Base-by-base conservation (phyloP, 2,888 invertebrate species). In the Polyommatus iphigenia region DNA sequence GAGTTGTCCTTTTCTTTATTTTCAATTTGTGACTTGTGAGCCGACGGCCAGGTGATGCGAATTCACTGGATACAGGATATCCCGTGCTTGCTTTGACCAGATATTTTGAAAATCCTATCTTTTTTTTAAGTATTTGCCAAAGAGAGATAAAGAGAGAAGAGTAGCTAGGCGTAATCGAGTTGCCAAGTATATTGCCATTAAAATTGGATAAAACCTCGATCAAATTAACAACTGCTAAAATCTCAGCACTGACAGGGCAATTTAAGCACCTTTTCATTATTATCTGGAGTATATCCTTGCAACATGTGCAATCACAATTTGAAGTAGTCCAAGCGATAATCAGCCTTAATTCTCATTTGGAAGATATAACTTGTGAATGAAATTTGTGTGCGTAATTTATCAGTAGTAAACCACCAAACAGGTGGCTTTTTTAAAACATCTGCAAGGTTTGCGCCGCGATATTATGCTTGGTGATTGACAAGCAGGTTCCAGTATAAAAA, bases 361-460 rank as follows among this genome's bases (percentile, higher is more conserved):
- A 72, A 20, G 10, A 18, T 71, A n/a, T 72, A 67, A 24, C 15
- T 6, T 3, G 15, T 67, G 29, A 67, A 29, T 67, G 29, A 67
- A 32, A 18, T 29, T 67, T 15, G 67, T 29, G 29, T 67, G 29
- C 29, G 29, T 67, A 32, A 32, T 67, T 29, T 67, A 6, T 41
- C 1, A 20, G 41, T 41, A 72, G 41, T 54, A 50, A 50, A 15
- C 50, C 18, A 18, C 29, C 13, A 29, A 75, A 29, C 75, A 75
- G 75, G 75, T 75, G 75, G 75, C 7, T 50, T 50, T 50, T 75
- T 50, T 18, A n/a, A 75, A 50, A 75, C 75, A 75, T 75, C 54
- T 75, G 75, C 75, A 50, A 4, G 24, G 6, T 75, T 75, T 54
- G 18, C 29, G 0, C 15, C 54, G 54, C 29, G 54, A 75, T 18